A percentile compares a stretch with the other conserved stretches of the same genome.
These are phyloP conservation scores for Trimorus sp. DNA, from an alignment of 2,888 invertebrate species.

Conservation along the genomic window DNA sequence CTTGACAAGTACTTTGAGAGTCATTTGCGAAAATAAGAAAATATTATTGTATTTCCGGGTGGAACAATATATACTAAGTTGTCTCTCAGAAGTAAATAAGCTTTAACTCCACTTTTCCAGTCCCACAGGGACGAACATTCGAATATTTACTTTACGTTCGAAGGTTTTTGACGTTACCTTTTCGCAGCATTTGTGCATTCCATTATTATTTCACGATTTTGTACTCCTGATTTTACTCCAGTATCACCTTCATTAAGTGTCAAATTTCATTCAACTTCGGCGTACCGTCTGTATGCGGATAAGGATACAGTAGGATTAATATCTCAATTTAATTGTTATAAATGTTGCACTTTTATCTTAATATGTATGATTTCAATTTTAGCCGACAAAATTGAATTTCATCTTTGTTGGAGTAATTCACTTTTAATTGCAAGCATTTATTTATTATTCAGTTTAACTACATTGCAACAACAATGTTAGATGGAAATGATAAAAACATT, in stretches of 20 bases:
- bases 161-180: not conserved
- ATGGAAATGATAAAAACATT: conserved; percentile 7
- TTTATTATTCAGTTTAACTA: conserved; percentile 4
- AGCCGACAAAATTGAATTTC: conserved; percentile 23
- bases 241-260: conserved; percentile 40
- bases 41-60: too few species aligned
- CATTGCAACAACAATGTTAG: conserved; percentile 2
- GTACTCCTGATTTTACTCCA: conserved; percentile 15
- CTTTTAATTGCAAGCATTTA: conserved; percentile 9
- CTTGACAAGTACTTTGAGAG: too few species aligned
- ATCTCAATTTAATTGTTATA: conserved; percentile 40
- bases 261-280: conserved; percentile 32
- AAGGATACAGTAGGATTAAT: conserved; percentile 42
- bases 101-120: too few species aligned
- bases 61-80: too few species aligned
- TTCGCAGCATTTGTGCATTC: conserved; percentile 10
- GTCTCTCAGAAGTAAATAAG: too few species aligned
- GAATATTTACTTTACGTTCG: conserved; percentile 29
- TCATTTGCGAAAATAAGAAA: too few species aligned
- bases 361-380: conserved; percentile 28
- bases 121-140: not conserved
- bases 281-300: conserved; percentile 26
- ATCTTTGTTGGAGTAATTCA: conserved; percentile 19
- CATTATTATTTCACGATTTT: conserved; percentile 33
- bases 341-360: conserved; percentile 31